phyloP scores from a whole-genome alignment of 1,140 invertebrate species.

The Chlorops oryzae region DNA sequence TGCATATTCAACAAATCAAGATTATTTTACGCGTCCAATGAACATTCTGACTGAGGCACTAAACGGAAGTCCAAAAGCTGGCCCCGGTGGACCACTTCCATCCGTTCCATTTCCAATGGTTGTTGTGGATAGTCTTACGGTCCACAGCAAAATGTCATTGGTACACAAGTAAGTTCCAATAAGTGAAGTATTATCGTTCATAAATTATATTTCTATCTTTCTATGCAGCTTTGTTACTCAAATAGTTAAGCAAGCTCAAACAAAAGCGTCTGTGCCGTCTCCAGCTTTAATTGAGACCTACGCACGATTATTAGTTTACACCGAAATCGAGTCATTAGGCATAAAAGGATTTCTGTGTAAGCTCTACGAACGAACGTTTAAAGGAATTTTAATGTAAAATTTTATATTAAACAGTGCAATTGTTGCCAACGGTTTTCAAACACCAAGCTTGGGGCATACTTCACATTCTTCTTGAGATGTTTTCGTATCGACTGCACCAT shows the following conservation, averaged over 20 bases:
- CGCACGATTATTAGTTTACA: conserved; percentile 85
- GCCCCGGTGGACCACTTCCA: conserved; percentile 48
- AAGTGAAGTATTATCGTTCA: neutral
- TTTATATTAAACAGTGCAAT: conserved; percentile 59
- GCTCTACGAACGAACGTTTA: conserved; percentile 38
- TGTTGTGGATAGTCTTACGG: conserved; percentile 88
- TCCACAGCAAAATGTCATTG: conserved; percentile 96
- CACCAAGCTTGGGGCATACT: conserved; percentile 90
- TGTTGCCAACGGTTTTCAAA: conserved; percentile 85
- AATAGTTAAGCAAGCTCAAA: conserved; percentile 51
- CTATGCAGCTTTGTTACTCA: conserved; percentile 37
- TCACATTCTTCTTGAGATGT: conserved; percentile 93
- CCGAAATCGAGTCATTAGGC: conserved; percentile 93
- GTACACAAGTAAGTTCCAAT: conserved; percentile 58
- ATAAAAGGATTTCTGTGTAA: conserved; percentile 94
- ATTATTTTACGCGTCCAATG: conserved; percentile 81
- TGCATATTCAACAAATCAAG: conserved; percentile 86
- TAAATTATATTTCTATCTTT: neutral
- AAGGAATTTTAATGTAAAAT: conserved; percentile 12
- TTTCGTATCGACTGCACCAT: conserved; percentile 91
- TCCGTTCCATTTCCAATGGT: conserved; percentile 85
- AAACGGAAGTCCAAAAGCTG: conserved; percentile 65
- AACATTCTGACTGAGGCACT: conserved; percentile 82
- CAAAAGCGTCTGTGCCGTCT: conserved; percentile 72
- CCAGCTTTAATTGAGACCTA: conserved; percentile 94